phyloP scores from a whole-genome alignment of 2,797 vertebrate genomes.

The Fundulus diaphanus region DNA sequence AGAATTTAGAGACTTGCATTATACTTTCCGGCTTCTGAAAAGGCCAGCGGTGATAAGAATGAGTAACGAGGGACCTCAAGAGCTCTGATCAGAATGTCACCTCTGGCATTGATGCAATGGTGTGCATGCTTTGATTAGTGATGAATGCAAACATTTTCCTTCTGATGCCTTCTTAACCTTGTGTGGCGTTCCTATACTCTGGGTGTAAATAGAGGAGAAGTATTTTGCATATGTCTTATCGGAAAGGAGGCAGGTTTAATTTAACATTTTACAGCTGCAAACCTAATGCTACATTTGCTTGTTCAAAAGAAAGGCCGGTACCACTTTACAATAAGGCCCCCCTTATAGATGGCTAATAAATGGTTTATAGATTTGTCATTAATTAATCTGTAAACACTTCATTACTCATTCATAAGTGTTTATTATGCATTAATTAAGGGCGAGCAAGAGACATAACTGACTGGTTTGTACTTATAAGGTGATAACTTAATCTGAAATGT shows the following conservation, averaged over 20 bases:
- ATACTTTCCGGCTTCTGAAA: slow-evolving; percentile 55
- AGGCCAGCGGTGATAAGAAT: slow-evolving; percentile 57
- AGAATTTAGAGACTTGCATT: slow-evolving; percentile 34
- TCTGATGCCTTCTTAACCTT: slow-evolving; percentile 30
- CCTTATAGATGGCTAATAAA: too few species aligned
- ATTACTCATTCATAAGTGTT: too few species aligned
- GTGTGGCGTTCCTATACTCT: slow-evolving; percentile 23
- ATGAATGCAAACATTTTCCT: slow-evolving; percentile 21
- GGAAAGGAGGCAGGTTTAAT: slow-evolving; percentile 10
- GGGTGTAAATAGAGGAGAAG: slow-evolving; percentile 18
- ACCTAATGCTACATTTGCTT: slow-evolving; percentile 13
- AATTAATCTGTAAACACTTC: too few species aligned
- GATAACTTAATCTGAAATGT: too few species aligned
- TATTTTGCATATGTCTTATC: background rate
- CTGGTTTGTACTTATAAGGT: too few species aligned
- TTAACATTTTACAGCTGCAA: background rate
- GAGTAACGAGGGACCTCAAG: slow-evolving; percentile 45
- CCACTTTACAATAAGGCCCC: too few species aligned
- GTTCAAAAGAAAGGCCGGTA: slow-evolving; percentile 32
- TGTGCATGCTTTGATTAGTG: slow-evolving; percentile 35
- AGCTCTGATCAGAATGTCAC: slow-evolving; percentile 67
- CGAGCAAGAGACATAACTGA: too few species aligned
- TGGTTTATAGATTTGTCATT: too few species aligned
- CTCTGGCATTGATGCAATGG: slow-evolving; percentile 10
- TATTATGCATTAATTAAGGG: too few species aligned